phyloP scores from a whole-genome alignment of 2,888 invertebrate species.

The Meloe dianella region DNA sequence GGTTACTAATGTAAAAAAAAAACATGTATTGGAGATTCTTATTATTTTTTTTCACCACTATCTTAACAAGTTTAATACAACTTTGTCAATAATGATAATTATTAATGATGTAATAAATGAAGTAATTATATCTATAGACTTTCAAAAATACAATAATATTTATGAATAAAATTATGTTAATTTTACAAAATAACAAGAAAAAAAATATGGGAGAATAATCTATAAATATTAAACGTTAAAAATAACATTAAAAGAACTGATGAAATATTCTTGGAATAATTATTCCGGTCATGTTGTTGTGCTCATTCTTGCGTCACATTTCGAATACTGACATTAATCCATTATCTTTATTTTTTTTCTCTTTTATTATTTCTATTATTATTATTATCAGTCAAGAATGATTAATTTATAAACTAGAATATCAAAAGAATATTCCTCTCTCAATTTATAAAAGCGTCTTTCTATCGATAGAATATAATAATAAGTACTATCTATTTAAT shows the following conservation, averaged over 20 bases:
- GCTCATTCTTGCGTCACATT: conserved; percentile 6
- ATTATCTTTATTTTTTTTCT: neutral
- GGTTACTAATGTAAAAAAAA: neutral
- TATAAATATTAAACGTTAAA: neutral
- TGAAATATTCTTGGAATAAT: conserved; percentile 4
- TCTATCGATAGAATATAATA: neutral
- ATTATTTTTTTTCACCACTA: neutral
- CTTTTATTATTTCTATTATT: neutral
- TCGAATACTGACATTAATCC: conserved; percentile 7
- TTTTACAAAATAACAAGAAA: neutral
- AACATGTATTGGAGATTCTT: neutral
- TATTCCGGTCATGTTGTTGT: conserved; percentile 3
- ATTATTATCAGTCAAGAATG: conserved; percentile 1
- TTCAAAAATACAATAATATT: neutral
- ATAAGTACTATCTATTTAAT: too few species aligned
- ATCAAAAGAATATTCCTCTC: neutral
- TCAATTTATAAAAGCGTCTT: neutral
- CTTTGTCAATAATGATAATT: neutral
- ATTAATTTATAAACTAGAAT: neutral
- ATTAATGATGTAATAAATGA: neutral
- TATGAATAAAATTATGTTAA: neutral
- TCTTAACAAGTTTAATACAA: neutral
- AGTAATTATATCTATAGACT: neutral
- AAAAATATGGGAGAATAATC: neutral
- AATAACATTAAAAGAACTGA: neutral